Base-by-base conservation (phyloP, 2,113 vertebrate species). In the Lipophrys pholis region DNA sequence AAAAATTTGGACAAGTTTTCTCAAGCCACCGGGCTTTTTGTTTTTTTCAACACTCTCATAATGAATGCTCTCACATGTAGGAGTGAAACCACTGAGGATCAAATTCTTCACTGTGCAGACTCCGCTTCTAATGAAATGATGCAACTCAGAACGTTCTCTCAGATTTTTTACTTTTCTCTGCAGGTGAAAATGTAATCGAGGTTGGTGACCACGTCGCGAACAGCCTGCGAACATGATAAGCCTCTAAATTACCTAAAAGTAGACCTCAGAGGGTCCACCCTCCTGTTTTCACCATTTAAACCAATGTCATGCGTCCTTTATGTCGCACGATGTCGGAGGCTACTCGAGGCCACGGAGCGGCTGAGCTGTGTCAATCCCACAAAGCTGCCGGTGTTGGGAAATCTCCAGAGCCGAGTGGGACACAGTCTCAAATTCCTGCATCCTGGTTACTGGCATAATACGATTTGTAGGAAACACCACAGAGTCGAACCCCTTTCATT, bases 341-440 rank as follows among this genome's bases (percentile, higher is more conserved):
- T 67, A 65, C 64, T 69, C 62, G 77, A 87, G 82, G 84, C 76
- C 74, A 57, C 60, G 81, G 65, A 53, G 35, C 66, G 63, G 43
- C 74, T 52, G 68, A 82, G 73, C 78, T 78, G 54, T 69, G 81
- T 74, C 82, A 57, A 78, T 81, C 75, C 84, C 74, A 81, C 69
- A 86, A 83, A 76, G 84, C 74, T 66, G 68, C 54, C 52, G 49
- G 62, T 81, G 72, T 88, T 90, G 69, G 55, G 82, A 87, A 88
- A 87, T 83, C 61, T 53, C 73, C 76, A 53, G 53, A 45, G 56
- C 75, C 66, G 7, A 41, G 42, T 69, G 17, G 50, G 21, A 69
- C 80, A 71, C 67, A 61, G 64, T 67, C 55, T 50, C 62, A 65
- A 73, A 78, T 71, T 67, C 70, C 60, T 60, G 49, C 6, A 54